Evolutionary conservation across 2,113 vertebrate species (phyloP).

Genomic region (Emberiza fucata): DNA sequence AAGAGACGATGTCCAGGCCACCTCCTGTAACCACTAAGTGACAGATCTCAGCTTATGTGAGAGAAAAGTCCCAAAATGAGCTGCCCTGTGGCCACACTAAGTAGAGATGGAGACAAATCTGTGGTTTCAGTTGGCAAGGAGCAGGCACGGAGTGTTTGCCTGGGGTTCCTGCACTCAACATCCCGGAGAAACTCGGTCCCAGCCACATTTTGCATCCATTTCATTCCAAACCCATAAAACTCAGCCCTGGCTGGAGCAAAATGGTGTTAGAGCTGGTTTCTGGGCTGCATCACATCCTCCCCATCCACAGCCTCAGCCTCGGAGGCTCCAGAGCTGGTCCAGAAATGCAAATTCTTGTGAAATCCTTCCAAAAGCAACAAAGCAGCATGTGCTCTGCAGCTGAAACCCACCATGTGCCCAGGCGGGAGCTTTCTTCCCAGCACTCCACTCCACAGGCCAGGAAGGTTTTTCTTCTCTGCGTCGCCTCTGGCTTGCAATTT

Average conservation of each 20-base stretch:
- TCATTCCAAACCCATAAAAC: conserved; percentile 14
- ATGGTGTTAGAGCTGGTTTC: neutral
- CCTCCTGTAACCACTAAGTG: conserved; percentile 7
- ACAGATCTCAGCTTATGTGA: neutral
- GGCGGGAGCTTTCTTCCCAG: neutral
- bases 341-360: conserved; percentile 22
- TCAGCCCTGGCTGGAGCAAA: neutral
- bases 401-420: conserved; percentile 17
- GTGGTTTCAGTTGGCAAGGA: conserved; percentile 4
- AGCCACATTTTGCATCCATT: neutral
- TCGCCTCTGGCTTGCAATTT: conserved; percentile 35
- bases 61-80: neutral
- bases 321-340: neutral
- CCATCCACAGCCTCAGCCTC: neutral
- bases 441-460: neutral
- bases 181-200: neutral
- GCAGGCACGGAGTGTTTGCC: neutral
- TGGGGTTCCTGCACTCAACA: neutral
- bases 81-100: neutral
- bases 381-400: conserved; percentile 40
- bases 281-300: neutral
- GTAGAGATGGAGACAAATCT: neutral
- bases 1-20: neutral
- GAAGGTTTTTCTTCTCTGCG: neutral
- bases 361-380: conserved; percentile 23